Conservation (phyloP, 2,888 invertebrate species). For the Ophraella communa region DNA sequence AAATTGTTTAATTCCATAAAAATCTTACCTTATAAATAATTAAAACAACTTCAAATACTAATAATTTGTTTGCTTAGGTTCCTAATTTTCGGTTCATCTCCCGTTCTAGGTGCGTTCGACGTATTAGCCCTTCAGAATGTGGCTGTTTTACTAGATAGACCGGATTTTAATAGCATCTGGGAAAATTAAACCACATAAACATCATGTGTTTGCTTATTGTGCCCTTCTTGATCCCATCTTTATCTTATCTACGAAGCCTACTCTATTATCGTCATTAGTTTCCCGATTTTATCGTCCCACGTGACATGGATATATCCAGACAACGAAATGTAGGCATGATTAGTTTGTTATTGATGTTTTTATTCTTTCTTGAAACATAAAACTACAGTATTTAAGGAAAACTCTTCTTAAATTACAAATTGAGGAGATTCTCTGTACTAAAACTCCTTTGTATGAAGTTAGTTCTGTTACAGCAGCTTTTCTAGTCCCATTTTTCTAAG, state of each 20-base stretch:
- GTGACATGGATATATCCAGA: slow-evolving; percentile 16
- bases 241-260: slow-evolving; percentile 43
- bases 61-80: neutral
- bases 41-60: neutral
- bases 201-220: slow-evolving; percentile 55
- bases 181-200: slow-evolving; percentile 60
- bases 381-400: no score
- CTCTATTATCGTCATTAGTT: slow-evolving; percentile 37
- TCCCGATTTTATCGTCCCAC: slow-evolving; percentile 29
- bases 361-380: neutral
- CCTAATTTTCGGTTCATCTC: slow-evolving; percentile 2
- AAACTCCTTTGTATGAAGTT: no score
- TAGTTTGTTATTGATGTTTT: neutral
- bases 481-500: no score
- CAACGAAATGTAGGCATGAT: slow-evolving; percentile 9
- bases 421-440: no score
- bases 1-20: no score
- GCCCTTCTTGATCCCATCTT: slow-evolving; percentile 50
- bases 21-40: neutral
- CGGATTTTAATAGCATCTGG: slow-evolving; percentile 59
- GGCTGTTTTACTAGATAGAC: slow-evolving; percentile 43
- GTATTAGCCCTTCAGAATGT: slow-evolving; percentile 49
- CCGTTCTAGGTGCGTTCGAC: slow-evolving; percentile 46
- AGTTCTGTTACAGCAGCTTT: no score
- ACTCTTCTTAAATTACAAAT: no score